phyloP scores from a whole-genome alignment of 2,888 invertebrate genomes.

The Nephrotoma flavescens region DNA sequence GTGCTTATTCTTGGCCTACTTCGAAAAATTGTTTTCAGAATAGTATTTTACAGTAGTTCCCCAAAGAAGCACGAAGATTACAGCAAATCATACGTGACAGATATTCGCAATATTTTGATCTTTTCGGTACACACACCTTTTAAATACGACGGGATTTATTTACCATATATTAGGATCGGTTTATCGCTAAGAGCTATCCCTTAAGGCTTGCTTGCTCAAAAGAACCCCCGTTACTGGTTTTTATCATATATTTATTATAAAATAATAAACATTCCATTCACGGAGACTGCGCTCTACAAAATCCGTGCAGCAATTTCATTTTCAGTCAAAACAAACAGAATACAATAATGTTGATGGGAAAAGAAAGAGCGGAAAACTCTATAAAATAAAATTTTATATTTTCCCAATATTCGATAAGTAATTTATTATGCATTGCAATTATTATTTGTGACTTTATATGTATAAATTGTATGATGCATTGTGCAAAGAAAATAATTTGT shows the following conservation, averaged over 20 bases:
- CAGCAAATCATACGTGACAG: no score
- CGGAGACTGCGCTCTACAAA: background rate
- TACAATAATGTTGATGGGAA: background rate
- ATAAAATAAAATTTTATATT: background rate
- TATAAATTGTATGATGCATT: background rate
- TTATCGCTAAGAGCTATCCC: no score
- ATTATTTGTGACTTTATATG: background rate
- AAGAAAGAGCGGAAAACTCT: background rate
- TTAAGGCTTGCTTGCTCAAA: background rate
- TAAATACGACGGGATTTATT: no score
- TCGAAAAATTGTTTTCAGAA: no score
- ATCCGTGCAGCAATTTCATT: background rate
- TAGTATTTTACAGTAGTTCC: no score
- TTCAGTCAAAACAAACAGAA: background rate
- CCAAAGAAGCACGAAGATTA: no score
- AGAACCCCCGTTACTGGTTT: background rate
- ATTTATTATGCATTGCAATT: background rate
- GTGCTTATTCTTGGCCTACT: no score
- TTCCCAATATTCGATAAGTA: background rate
- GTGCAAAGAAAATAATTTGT: background rate
- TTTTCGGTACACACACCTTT: no score
- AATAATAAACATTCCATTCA: background rate
- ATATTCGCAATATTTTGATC: no score
- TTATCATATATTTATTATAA: background rate
- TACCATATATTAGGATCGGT: no score